These are phyloP conservation scores for Tachina lurida DNA, from an alignment of 2,888 invertebrate genomes.

Conservation along the genomic window DNA sequence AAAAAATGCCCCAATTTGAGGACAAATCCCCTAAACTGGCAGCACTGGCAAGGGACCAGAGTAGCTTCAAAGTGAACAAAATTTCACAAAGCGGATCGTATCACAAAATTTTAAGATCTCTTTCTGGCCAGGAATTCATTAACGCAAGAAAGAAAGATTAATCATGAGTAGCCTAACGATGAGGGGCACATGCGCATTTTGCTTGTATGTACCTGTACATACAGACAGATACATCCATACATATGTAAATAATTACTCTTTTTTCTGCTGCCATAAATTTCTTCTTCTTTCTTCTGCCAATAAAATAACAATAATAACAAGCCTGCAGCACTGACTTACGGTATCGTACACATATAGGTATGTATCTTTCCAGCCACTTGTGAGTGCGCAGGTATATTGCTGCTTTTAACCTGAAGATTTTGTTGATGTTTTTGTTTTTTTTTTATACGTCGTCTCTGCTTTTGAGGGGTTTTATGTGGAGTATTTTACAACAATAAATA, in stretches of 20 bases:
- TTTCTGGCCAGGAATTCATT: not conserved
- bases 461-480: conserved; percentile 44
- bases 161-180: conserved; percentile 47
- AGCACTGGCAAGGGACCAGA: conserved; percentile 22
- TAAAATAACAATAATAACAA: conserved; percentile 32
- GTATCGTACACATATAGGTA: no score
- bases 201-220: conserved; percentile 28
- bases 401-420: conserved; percentile 22
- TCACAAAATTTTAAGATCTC: conserved; percentile 29
- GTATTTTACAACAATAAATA: conserved; percentile 46
- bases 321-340: conserved; percentile 25
- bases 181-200: conserved; percentile 63
- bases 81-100: not conserved
- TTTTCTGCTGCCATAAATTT: conserved; percentile 7
- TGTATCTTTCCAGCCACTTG: not conserved
- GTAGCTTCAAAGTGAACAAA: conserved; percentile 33
- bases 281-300: conserved; percentile 33
- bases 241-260: conserved; percentile 52
- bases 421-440: conserved; percentile 40
- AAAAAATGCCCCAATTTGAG: no score
- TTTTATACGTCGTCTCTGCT: conserved; percentile 6
- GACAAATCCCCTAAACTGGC: no score
- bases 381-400: not conserved
- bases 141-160: conserved; percentile 47
- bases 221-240: conserved; percentile 48